These are phyloP conservation scores for Thumatha senex DNA, from an alignment of 2,888 invertebrate genomes.

Conservation along the genomic window DNA sequence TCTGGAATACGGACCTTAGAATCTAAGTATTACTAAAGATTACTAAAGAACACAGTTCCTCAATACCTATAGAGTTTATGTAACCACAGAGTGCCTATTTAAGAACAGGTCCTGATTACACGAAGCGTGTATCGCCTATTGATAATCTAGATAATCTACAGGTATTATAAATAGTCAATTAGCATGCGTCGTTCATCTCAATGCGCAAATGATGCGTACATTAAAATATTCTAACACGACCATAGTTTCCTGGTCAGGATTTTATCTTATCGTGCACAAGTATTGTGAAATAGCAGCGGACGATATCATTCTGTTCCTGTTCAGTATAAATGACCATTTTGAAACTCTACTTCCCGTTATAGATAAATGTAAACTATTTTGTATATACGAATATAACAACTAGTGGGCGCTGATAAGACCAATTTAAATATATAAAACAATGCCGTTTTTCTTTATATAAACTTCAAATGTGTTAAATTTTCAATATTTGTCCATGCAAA, in stretches of 20 bases:
- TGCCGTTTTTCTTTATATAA: too few species aligned
- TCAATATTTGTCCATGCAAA: too few species aligned
- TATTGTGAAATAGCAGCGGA: not conserved
- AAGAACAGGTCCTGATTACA: slow-evolving; percentile 6
- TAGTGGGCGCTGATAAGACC: too few species aligned
- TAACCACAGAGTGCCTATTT: not conserved
- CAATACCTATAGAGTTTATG: too few species aligned
- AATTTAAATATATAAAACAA: too few species aligned
- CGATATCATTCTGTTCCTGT: not conserved
- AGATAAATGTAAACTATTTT: not conserved
- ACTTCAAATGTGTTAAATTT: too few species aligned
- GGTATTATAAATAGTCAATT: slow-evolving; percentile 3
- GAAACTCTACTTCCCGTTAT: too few species aligned
- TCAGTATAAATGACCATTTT: not conserved
- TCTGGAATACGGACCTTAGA: too few species aligned
- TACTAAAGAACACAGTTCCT: too few species aligned
- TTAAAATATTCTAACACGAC: not conserved
- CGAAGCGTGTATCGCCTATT: slow-evolving; percentile 4
- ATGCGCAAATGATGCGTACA: not conserved
- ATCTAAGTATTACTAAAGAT: too few species aligned
- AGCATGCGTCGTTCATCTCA: slow-evolving; percentile 7
- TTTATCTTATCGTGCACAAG: not conserved
- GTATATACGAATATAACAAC: not conserved
- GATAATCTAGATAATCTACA: slow-evolving; percentile 13
- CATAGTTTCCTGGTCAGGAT: not conserved